Percentiles rank a stretch among this genome's conserved stretches.
phyloP scores from a whole-genome alignment of 2,113 vertebrate species.

The Campylomormyrus tamandua region DNA sequence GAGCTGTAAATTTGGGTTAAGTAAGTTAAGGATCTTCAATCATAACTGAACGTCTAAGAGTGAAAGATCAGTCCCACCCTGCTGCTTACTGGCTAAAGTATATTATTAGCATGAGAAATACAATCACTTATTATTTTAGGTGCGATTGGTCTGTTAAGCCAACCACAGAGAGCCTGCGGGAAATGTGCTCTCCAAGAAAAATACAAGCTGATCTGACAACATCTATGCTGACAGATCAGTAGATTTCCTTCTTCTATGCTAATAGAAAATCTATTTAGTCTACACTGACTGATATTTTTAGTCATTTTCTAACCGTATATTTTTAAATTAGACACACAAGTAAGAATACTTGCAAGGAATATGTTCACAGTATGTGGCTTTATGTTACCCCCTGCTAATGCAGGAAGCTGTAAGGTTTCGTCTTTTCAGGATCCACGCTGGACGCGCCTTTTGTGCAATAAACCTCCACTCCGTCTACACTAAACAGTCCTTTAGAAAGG shows the following conservation, averaged over 20 bases:
- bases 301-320: neutral
- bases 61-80: neutral
- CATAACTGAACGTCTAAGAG: neutral
- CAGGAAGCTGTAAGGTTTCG: neutral
- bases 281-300: neutral
- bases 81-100: neutral
- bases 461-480: neutral
- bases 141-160: neutral
- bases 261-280: neutral
- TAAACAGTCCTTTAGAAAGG: neutral
- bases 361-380: neutral
- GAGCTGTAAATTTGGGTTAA: neutral
- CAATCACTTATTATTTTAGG: neutral
- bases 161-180: neutral
- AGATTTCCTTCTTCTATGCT: neutral
- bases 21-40: neutral
- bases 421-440: neutral
- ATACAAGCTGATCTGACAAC: neutral
- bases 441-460: neutral
- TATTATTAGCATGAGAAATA: neutral
- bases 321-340: neutral
- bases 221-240: neutral
- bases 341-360: neutral
- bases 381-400: neutral
- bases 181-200: neutral